Conservation (phyloP, 1,140 invertebrate genomes). For the Venustaconcha ellipsiformis region DNA sequence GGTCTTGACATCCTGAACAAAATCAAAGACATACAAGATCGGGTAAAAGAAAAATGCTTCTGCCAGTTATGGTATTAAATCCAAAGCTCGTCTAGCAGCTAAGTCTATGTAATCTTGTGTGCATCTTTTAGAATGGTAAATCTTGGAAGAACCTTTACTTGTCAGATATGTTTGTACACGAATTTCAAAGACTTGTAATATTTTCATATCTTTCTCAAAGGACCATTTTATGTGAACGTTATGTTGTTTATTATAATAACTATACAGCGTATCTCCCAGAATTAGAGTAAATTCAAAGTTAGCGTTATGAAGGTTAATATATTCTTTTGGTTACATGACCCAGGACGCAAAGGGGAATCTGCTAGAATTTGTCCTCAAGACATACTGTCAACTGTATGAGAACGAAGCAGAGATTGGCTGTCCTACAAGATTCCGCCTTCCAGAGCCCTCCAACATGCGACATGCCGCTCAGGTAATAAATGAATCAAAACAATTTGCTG, state of each 20-base stretch:
- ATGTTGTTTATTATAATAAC: background rate
- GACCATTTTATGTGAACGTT: too few relatives aligned
- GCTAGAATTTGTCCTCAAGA: conserved; percentile 55
- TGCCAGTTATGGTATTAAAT: background rate
- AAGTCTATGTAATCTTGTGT: too few relatives aligned
- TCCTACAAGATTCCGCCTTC: conserved; percentile 57
- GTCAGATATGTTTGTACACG: background rate
- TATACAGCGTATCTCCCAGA: too few relatives aligned
- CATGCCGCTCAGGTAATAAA: conserved; percentile 58
- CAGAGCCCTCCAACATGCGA: conserved; percentile 63
- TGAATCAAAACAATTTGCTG: background rate
- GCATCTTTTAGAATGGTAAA: background rate
- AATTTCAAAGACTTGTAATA: background rate
- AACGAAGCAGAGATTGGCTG: conserved; percentile 53
- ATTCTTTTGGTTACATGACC: conserved; percentile 13
- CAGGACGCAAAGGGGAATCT: conserved; percentile 55
- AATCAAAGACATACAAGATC: conserved; percentile 60
- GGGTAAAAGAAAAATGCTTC: conserved; percentile 37
- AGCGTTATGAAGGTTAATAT: conserved; percentile 2
- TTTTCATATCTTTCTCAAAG: background rate
- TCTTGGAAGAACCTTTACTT: conserved; percentile 2
- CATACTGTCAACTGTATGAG: conserved; percentile 57
- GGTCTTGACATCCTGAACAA: conserved; percentile 57
- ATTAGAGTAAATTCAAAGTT: background rate
- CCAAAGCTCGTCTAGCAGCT: too few relatives aligned